Conservation (phyloP, 2,888 invertebrate species). For the Drosophila quinaria region DNA sequence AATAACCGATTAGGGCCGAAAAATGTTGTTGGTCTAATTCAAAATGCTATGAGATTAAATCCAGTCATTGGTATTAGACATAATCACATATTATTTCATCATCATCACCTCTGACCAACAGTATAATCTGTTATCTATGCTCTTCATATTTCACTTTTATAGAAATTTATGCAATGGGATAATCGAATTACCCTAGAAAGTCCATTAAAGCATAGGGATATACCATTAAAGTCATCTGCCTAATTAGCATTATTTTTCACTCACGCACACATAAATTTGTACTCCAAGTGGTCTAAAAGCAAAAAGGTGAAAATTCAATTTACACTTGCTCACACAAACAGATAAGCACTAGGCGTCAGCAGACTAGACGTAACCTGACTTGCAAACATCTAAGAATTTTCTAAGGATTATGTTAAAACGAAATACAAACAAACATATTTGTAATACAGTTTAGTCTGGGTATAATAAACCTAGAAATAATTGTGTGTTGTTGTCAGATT, state of each 20-base stretch:
- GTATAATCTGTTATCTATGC: neutral
- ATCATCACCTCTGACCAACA: no score
- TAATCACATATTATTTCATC: no score
- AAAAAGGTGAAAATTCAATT: slow-evolving; percentile 64
- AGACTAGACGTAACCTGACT: slow-evolving; percentile 47
- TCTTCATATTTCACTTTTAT: neutral
- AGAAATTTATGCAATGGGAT: slow-evolving; percentile 16
- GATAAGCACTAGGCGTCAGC: neutral
- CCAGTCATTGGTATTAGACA: no score
- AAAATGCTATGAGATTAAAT: no score
- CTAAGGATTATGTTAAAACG: slow-evolving; percentile 57
- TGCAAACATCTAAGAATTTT: slow-evolving; percentile 73
- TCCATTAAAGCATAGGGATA: slow-evolving; percentile 72
- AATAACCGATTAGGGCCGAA: no score
- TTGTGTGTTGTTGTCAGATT: no score
- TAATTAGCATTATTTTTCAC: slow-evolving; percentile 53
- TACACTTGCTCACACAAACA: slow-evolving; percentile 45
- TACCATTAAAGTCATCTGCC: slow-evolving; percentile 56
- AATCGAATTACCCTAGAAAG: slow-evolving; percentile 60
- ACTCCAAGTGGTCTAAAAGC: slow-evolving; percentile 42
- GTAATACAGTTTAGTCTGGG: neutral
- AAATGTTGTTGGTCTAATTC: no score
- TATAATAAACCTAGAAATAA: neutral
- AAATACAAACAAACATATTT: slow-evolving; percentile 7
- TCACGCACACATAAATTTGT: slow-evolving; percentile 17